Conservation (phyloP, 2,797 vertebrate genomes). For the Lophotriccus pileatus region DNA sequence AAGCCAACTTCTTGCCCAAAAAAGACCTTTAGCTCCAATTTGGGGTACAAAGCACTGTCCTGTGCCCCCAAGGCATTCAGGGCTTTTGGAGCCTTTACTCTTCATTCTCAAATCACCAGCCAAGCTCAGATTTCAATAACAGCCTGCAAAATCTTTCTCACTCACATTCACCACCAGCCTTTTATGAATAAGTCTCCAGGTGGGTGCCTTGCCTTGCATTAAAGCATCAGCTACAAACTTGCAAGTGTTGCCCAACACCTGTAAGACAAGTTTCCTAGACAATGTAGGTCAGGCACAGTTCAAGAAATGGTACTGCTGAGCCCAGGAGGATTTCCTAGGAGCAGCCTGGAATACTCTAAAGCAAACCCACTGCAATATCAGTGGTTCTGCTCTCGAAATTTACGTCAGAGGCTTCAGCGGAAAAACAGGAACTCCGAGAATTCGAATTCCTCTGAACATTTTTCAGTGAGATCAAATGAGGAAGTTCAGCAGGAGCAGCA, state of each 20-base stretch:
- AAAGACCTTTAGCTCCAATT: accelerated
- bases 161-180: neutral
- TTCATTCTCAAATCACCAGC: neutral
- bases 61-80: neutral
- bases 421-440: neutral
- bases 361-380: neutral
- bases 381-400: neutral
- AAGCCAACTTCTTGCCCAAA: neutral
- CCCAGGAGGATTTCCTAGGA: neutral
- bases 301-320: neutral
- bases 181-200: neutral
- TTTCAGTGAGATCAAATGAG: slow-evolving; percentile 40
- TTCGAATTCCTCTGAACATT: neutral
- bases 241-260: neutral
- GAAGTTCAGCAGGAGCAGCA: neutral
- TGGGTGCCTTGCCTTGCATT: neutral
- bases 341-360: neutral
- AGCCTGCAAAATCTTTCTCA: neutral
- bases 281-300: slow-evolving; percentile 14
- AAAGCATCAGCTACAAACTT: neutral
- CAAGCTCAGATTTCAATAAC: neutral
- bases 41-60: neutral
- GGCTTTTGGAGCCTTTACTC: neutral
- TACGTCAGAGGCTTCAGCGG: neutral
- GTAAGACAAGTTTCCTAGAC: neutral